Base-by-base conservation (phyloP, 2,888 invertebrate genomes). In the Drosophila infuscata region DNA sequence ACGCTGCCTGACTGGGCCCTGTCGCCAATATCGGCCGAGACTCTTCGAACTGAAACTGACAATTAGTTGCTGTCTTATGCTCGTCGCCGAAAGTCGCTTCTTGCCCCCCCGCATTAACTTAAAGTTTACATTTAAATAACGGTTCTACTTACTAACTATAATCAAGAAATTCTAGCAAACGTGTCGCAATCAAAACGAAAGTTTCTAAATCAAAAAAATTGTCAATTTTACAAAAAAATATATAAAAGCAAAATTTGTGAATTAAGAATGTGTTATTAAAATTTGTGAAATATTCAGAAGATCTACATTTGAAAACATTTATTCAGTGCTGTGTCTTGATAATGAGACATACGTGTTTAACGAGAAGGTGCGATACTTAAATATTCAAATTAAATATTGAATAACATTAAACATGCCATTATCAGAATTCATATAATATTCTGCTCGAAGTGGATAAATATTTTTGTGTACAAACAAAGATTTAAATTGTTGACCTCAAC, bases 61-160 rank as follows among this genome's bases (percentile, higher is more conserved):
- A 92, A 91, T 91, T 92, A 92, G 92, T 92, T 91, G 92, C 91
- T 88, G 89, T 92, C 91, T 91, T 91, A 88, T 89, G 91, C 91
- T 92, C 93, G 88, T 89, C 91, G 92, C 87, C 92, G 88, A 91
- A 89, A 92, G 92, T 92, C 87, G 92, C 74, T 85, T 80, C 74
- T 79, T 79, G 76, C 66, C 89, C 87, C 70, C 71, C 82, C 63
- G 88, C 73, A 75, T 75, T 71, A 71, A 63, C 60, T 68, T 36
- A 58, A 52, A 69, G 64, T 80, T 41, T 20, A 17, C 7, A 51
- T 25, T 56, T 36, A 0, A 52, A 41, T 20, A 69, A 43, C 74
- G 64, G 49, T 58, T 70, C 59, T 57, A 30, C n/a, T 36, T 49
- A 29, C 20, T 7, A 33, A 64, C 29, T 11, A 36, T 25, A 64